Conservation (phyloP, 2,113 vertebrate genomes). For the Empidonax alnorum region DNA sequence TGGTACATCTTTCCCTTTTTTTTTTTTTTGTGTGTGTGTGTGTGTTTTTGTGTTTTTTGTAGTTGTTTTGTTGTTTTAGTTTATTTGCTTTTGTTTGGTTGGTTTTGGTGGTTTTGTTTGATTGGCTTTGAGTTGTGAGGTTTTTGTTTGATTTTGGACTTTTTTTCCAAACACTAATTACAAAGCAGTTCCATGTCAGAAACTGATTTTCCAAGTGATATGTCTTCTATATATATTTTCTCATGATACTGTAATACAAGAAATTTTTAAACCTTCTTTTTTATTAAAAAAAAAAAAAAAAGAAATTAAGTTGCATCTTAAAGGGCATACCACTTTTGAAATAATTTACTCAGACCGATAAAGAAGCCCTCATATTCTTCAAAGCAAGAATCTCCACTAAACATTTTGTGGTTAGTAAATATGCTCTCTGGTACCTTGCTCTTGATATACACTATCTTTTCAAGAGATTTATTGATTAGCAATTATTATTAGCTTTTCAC, state of each 20-base stretch:
- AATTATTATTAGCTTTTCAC: not conserved
- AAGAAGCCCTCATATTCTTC: not conserved
- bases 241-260: not conserved
- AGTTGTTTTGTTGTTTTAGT: too few relatives aligned
- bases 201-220: not conserved
- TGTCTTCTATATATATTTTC: not conserved
- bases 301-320: not conserved
- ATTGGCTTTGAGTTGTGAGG: not conserved
- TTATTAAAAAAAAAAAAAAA: not conserved
- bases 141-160: not conserved
- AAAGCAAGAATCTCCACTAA: not conserved
- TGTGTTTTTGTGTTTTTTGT: not conserved
- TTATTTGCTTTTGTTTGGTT: not conserved
- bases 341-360: not conserved
- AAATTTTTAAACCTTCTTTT: not conserved
- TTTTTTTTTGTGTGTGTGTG: not conserved
- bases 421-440: not conserved
- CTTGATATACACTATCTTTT: constrained; percentile 20
- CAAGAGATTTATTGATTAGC: not conserved
- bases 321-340: not conserved
- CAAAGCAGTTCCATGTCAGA: not conserved
- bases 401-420: not conserved
- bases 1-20: not conserved
- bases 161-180: not conserved
- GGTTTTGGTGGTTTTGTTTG: not conserved